phyloP scores from a whole-genome alignment of 2,113 vertebrate species.

The Thalassarche chlororhynchos region DNA sequence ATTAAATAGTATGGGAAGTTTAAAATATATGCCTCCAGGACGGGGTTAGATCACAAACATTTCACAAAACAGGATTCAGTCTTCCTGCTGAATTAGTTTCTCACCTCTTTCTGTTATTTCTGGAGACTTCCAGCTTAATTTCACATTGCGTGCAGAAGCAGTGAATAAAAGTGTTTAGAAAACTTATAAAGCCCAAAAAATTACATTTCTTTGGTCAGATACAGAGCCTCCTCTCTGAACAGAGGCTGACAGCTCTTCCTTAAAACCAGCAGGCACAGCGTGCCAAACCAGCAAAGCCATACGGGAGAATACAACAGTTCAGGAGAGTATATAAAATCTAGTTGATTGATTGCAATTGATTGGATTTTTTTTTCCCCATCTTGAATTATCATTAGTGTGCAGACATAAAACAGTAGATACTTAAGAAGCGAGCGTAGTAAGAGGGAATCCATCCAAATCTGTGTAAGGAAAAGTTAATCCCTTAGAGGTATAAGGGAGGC shows the following conservation, averaged over 20 bases:
- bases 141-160: neutral
- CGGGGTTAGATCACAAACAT: neutral
- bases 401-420: neutral
- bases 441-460: neutral
- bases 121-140: neutral
- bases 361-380: neutral
- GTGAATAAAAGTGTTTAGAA: neutral
- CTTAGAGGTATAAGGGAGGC: neutral
- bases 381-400: neutral
- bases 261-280: neutral
- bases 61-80: neutral
- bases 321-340: neutral
- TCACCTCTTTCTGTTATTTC: neutral
- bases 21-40: neutral
- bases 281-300: neutral
- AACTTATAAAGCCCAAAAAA: accelerated
- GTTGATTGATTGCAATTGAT: neutral
- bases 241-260: neutral
- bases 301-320: neutral
- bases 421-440: accelerated
- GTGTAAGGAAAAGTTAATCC: neutral
- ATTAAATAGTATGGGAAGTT: neutral
- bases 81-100: neutral
- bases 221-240: neutral
- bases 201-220: neutral